These are phyloP conservation scores for Neoaliturus tenellus DNA, from an alignment of 2,888 invertebrate species.

Conservation along the genomic window DNA sequence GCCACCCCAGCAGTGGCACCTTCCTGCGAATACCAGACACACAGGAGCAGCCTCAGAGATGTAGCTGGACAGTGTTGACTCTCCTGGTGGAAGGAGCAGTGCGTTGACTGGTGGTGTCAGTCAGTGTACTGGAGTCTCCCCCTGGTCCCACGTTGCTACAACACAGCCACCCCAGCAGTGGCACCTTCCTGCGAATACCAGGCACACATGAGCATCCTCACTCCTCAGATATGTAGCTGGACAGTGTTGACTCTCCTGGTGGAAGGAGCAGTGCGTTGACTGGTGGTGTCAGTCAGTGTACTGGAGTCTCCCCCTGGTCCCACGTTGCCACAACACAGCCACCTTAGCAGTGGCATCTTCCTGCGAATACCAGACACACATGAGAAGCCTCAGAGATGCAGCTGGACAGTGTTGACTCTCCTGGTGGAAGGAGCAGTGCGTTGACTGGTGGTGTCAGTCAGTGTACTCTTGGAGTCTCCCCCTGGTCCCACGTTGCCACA, in stretches of 20 bases:
- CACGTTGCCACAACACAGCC: conserved; percentile 62
- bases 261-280: conserved; percentile 40
- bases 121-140: conserved; percentile 62
- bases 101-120: conserved; percentile 62
- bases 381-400: conserved; percentile 28
- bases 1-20: conserved; percentile 63
- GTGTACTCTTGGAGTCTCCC: conserved; percentile 61
- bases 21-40: too few species aligned
- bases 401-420: conserved; percentile 50
- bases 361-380: conserved; percentile 52
- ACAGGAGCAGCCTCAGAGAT: not conserved
- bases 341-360: conserved; percentile 62
- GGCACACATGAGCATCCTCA: too few species aligned
- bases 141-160: conserved; percentile 59
- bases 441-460: conserved; percentile 62
- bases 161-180: conserved; percentile 63
- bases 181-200: conserved; percentile 61
- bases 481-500: conserved; percentile 58
- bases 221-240: too few species aligned
- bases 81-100: conserved; percentile 38
- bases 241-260: conserved; percentile 37
- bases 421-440: conserved; percentile 27
- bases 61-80: conserved; percentile 58
- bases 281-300: conserved; percentile 63
- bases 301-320: conserved; percentile 59